Evolutionary conservation across 2,888 invertebrate genomes (phyloP), one percentile per base, ranked within the genome.

Genomic region (Cybosia mesomella): DNA sequence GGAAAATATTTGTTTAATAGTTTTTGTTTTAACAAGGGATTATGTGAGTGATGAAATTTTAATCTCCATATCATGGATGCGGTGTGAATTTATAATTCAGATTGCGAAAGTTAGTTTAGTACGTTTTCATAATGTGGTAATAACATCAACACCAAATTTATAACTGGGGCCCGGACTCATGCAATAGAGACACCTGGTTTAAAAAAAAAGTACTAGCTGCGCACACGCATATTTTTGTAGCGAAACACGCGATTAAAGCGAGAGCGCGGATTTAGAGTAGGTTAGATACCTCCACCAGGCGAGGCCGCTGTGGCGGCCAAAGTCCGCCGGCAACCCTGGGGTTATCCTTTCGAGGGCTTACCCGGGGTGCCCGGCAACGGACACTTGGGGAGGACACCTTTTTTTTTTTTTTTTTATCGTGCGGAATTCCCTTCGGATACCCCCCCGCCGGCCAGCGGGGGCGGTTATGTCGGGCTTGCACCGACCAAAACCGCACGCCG

Each of bases 1-100:
- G 24, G n/a, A 39, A 61, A 61, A 61, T 63, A 49, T 53, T 58
- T 58, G 43, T n/a, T 67, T 62, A 34, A 67, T n/a, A 36, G 49
- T 28, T 58, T 61, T 66, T 66, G 54, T 57, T 61, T 66, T 49
- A 36, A 60, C 22, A 36, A 22, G 34, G n/a, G 18, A 66, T 60
- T 60, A 22, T 54, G 32, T 61, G 13, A 2, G 21, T 9, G 0
- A 21, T 39, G 28, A 59, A 66, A 54, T 60, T 54, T 59, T 66
- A 54, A 60, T 65, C 21, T 18, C 32, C n/a, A 15, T 5, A 64
- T 39, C 32, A 36, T 8, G 36, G 36, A 54, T 53, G 1, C 34
- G 54, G 53, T 34, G 22, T 21, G n/a, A 53, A 32, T 49, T 28
- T 3, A 28, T n/a, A 61, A 61, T 43, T 43, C 28, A 21, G 7